A percentile compares a stretch with the other conserved stretches of the same genome.
Evolutionary conservation across 2,797 vertebrate genomes (phyloP).

Genomic region (Erpetoichthys calabaricus): DNA sequence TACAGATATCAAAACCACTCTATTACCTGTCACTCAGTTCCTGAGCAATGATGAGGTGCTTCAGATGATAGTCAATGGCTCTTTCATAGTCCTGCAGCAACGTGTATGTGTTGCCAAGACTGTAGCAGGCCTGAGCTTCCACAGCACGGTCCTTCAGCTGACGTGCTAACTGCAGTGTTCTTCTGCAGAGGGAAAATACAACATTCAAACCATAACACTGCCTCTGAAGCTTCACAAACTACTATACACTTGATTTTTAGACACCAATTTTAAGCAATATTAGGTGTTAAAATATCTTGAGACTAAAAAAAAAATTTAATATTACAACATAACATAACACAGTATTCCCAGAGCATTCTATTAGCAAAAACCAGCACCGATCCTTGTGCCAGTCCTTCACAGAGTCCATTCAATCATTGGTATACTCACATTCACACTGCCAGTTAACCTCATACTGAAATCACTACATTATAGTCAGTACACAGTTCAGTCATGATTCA

Average conservation of each 20-base stretch:
- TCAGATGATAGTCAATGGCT: conserved; percentile 83
- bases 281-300: no score
- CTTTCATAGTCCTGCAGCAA: conserved; percentile 85
- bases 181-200: conserved; percentile 41
- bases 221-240: conserved; percentile 9
- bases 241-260: conserved; percentile 3
- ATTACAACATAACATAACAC: no score
- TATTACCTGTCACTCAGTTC: conserved; percentile 72
- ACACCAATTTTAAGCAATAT: background rate
- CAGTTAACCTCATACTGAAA: no score
- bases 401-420: no score
- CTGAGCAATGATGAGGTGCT: conserved; percentile 80
- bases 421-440: no score
- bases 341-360: no score
- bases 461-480: no score
- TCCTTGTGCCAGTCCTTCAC: no score
- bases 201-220: background rate
- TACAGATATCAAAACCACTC: no score
- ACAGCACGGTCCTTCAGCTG: conserved; percentile 81
- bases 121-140: conserved; percentile 89
- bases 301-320: no score
- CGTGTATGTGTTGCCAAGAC: conserved; percentile 83
- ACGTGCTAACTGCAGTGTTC: conserved; percentile 71
- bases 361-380: no score
- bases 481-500: no score